Conservation (phyloP, 2,113 vertebrate species). For the Balaeniceps rex region DNA sequence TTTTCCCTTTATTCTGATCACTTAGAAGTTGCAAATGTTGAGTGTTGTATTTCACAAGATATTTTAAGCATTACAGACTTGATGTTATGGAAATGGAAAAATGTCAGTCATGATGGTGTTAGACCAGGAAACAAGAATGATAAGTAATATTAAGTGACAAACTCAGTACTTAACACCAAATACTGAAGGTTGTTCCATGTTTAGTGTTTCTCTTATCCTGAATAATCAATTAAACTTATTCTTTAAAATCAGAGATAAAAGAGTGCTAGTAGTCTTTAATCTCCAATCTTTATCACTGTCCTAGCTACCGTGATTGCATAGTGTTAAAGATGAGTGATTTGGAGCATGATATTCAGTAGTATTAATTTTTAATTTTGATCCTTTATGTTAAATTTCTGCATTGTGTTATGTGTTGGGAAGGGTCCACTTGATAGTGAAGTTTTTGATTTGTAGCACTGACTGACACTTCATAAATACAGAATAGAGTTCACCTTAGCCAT, state of each 20-base stretch:
- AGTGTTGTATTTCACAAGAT: background rate
- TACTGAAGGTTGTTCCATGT: background rate
- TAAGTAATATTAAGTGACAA: background rate
- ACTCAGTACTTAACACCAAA: background rate
- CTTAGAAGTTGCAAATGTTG: background rate
- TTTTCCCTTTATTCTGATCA: background rate
- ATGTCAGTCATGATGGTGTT: background rate
- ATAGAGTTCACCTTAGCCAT: background rate
- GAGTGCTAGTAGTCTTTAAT: background rate
- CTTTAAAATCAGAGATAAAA: background rate
- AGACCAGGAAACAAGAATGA: background rate
- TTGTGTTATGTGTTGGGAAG: background rate
- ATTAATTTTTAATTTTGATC: background rate
- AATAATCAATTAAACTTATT: background rate
- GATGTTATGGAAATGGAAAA: constrained; percentile 9
- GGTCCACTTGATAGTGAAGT: background rate
- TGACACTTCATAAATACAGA: background rate
- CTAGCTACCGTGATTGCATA: background rate
- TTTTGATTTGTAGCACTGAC: background rate
- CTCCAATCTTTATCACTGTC: background rate
- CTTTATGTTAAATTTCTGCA: background rate
- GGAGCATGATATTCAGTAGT: background rate
- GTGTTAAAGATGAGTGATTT: background rate
- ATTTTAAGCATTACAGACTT: background rate
- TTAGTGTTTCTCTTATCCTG: background rate